Conservation (phyloP, 23 tunicate species). For the Oikopleura vanhoeffeni region DNA sequence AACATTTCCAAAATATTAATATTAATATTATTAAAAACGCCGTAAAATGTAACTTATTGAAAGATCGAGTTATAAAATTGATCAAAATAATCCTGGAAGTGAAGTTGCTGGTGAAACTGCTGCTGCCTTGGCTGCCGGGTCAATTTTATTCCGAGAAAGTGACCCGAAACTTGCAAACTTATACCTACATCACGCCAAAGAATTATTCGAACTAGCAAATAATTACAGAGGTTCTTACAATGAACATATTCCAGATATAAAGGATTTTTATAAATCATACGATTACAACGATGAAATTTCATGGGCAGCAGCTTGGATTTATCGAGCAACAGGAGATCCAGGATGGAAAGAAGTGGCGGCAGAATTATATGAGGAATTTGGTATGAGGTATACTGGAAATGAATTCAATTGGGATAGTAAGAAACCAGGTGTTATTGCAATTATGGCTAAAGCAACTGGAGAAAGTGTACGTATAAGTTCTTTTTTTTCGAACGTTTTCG, state of each 20-base stretch:
- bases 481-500: too few relatives aligned
- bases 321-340: conserved; percentile 36
- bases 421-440: neutral
- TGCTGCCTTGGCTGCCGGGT: conserved; percentile 86
- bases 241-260: neutral
- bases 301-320: conserved; percentile 90
- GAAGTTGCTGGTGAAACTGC: conserved; percentile 87
- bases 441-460: neutral
- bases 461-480: too few relatives aligned
- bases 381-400: neutral
- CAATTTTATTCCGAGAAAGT: conserved; percentile 36
- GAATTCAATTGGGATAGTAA: neutral
- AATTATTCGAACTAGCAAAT: neutral
- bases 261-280: conserved; percentile 12
- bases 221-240: neutral
- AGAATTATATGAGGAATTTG: neutral
- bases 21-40: too few relatives aligned
- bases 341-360: neutral
- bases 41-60: too few relatives aligned
- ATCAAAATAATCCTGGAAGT: conserved; percentile 46
- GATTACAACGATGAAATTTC: conserved; percentile 83
- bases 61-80: conserved; percentile 54
- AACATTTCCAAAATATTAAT: too few relatives aligned
- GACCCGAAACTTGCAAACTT: conserved; percentile 35
- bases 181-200: neutral